phyloP scores from a whole-genome alignment of 2,888 invertebrate genomes.

The Leptopterna dolabrata region DNA sequence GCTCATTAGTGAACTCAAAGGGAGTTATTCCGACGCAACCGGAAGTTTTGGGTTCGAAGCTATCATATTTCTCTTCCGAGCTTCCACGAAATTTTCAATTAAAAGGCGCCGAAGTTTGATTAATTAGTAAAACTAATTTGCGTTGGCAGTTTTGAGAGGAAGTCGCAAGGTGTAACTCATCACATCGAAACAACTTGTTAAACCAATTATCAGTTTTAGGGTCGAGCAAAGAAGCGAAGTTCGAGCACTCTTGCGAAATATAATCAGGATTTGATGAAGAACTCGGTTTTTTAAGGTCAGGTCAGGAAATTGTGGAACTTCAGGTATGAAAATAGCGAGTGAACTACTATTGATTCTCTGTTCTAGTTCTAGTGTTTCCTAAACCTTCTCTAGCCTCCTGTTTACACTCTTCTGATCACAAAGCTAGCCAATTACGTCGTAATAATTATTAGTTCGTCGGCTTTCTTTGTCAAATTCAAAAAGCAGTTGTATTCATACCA shows the following conservation, averaged over 20 bases:
- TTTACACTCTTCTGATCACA: too few relatives aligned
- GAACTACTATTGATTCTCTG: too few relatives aligned
- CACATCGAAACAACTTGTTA: constrained; percentile 34
- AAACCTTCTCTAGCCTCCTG: too few relatives aligned
- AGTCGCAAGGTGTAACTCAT: constrained; percentile 31
- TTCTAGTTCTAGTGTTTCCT: too few relatives aligned
- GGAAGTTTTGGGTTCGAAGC: background rate
- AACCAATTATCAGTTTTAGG: constrained; percentile 32
- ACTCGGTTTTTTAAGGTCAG: background rate
- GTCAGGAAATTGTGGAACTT: background rate
- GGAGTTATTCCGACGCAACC: background rate
- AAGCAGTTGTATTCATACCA: too few relatives aligned
- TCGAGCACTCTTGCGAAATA: background rate
- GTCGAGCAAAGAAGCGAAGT: background rate
- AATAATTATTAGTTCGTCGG: too few relatives aligned
- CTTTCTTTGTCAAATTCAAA: too few relatives aligned
- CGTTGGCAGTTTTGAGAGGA: constrained; percentile 2
- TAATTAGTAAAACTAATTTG: constrained; percentile 36
- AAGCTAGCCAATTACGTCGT: too few relatives aligned
- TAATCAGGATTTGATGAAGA: background rate
- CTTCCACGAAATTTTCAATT: constrained; percentile 18
- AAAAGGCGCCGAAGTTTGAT: constrained; percentile 28
- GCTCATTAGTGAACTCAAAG: background rate
- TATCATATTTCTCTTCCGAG: constrained; percentile 15
- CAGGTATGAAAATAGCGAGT: background rate